Evolutionary conservation across 2,888 invertebrate genomes (phyloP), one percentile per base, ranked within the genome.

Genomic region (Athalia rosae): DNA sequence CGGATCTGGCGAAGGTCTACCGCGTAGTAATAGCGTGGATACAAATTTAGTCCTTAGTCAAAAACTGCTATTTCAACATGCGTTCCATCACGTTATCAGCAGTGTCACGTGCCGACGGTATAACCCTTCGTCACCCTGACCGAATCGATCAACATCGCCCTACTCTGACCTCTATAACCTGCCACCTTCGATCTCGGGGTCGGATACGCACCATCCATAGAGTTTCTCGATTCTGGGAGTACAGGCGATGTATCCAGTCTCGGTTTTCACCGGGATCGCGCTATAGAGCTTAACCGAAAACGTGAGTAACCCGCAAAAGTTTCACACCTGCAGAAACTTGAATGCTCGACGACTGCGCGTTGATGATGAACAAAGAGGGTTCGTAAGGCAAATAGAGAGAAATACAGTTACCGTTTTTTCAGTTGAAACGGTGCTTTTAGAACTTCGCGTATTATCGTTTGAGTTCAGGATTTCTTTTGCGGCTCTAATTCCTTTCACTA

Each of bases 41-140:
- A 77, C 69, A 73, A 71, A 77, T 77, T 77, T 63, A 63, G 71
- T 73, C 73, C 63, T 53, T 47, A 50, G 73, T 62, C 61, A 69
- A 61, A 69, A 77, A 56, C 61, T 62, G 71, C 74, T 71, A 69
- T 56, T 50, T 43, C 48, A 77, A 67, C 59, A 53, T 61, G 62
- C 71, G 67, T 69, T 56, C 63, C 71, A 43, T 73, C 73, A 61
- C 50, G 73, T 77, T 77, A 71, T 77, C 63, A 15, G 59, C 53
- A 47, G 53, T 59, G 69, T 69, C 77, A 69, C 77, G 50, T 61
- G 61, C 62, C 48, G 69, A 71, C 53, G 53, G 53, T 62, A 69
- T 74, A 62, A 61, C 63, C 53, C 63, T 63, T 69, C 48, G 69
- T 77, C 77, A 77, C 67, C 62, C 74, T 61, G 45, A 62, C 74